phyloP scores from a whole-genome alignment of 2,113 vertebrate species.

The Candoia aspera region DNA sequence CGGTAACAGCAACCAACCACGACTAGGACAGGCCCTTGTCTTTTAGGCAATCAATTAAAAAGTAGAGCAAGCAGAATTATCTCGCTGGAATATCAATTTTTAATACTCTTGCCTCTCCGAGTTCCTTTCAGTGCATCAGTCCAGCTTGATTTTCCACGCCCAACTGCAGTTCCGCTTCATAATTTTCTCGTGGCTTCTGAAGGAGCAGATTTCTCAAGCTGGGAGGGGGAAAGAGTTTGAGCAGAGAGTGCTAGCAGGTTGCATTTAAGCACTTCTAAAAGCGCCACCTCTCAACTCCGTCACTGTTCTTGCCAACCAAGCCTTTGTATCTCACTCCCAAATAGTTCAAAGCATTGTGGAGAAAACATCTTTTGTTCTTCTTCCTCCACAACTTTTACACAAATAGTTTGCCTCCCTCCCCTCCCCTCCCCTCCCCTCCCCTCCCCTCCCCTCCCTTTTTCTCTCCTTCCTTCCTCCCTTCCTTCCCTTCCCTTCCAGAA shows the following conservation, averaged over 20 bases:
- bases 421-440: too few species aligned
- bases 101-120: slow-evolving; percentile 71
- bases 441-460: too few species aligned
- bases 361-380: not conserved
- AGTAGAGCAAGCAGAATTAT: slow-evolving; percentile 66
- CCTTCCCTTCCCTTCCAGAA: not conserved
- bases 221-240: not conserved
- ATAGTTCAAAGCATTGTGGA: not conserved
- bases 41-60: slow-evolving; percentile 79
- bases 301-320: not conserved
- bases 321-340: not conserved
- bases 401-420: not conserved
- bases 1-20: not conserved
- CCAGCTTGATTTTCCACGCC: not conserved
- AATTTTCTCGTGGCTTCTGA: not conserved
- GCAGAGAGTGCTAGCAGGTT: not conserved
- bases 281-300: not conserved
- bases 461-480: too few species aligned
- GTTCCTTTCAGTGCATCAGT: slow-evolving; percentile 46
- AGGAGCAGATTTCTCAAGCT: not conserved
- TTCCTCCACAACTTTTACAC: not conserved
- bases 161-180: not conserved
- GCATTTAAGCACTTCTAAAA: not conserved
- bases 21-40: slow-evolving; percentile 52
- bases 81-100: slow-evolving; percentile 77